Evolutionary conservation across 1,140 invertebrate genomes (phyloP), one percentile per base, ranked within the genome.

Genomic region (Drosophila takahashii): DNA sequence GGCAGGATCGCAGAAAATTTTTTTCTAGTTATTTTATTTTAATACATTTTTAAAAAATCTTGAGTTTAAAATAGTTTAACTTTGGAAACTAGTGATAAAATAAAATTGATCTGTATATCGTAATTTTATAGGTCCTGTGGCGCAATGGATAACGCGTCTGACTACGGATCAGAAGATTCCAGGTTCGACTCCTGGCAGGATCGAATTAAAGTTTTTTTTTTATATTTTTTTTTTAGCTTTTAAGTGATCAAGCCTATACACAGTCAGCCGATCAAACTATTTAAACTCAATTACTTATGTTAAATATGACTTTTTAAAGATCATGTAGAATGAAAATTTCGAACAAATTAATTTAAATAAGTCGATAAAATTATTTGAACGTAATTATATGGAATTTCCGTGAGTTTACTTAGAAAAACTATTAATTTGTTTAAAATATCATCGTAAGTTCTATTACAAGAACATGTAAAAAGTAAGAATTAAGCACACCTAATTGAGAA

Each of bases 131-230:
- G 94, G 94, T 93, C 94, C 93, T 94, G 94, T 95, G 94, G 94
- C 94, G 94, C 94, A 95, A 95, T 93, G 94, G 94, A 95, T 95
- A 95, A 95, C 94, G 94, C 94, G 94, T 94, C 94, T 91, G 94
- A 94, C 94, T 95, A 95, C 94, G 94, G 94, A 95, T 94, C 94
- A 95, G 94, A 94, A 95, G 94, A 94, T 95, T 95, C 94, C 94
- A 94, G 94, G 94, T 95, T 95, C 94, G 94, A 95, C 94, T 95
- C 94, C 94, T 48, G 45, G 45, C 26, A 48, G 26, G 22, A 22
- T 22, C 22, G 22, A 22, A 22, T 22, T 22, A 22, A 2, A 22
- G 22, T 22, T 22, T 22, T 22, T 22, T 22, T 22, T 22, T 22
- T 2, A 22, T 2, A 22, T 22, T 2, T 22, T 22, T 22, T 22